Evolutionary conservation across 1,140 invertebrate species (phyloP), one percentile per base, ranked within the genome.

Genomic region (Kradibia gibbosae): DNA sequence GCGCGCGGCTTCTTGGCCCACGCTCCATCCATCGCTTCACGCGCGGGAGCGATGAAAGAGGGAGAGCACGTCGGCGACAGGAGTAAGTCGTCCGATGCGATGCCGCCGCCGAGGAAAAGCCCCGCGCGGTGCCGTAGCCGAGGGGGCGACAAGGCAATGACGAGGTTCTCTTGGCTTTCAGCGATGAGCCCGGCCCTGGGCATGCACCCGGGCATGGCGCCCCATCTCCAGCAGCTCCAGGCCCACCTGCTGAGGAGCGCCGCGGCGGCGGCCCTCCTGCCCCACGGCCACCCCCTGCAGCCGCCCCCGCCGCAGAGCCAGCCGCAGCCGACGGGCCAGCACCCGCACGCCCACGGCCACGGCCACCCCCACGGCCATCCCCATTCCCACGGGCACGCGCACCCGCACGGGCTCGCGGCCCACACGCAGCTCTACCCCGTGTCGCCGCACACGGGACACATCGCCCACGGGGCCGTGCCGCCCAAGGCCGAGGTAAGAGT

Each of bases 161-260:
- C 60, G 1, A 1, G 11, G 10, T 11, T 25, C 20, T 48, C 55
- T 28, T 62, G 2, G 74, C 48, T 86, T 85, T 13, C 83, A 88
- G 93, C 93, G 13, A 92, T 94, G 88, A 94, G 93, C 86, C 93
- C 94, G 17, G 94, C 95, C 0, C 88, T 95, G 67, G 93, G 94
- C 82, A 92, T 95, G 92, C 94, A 94, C 86, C 93, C 93, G 20
- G 92, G 91, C 76, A 93, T 94, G 90, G 92, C 93, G 60, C 93
- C 95, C 15, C 95, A 95, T 86, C 90, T 95, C 45, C 95, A 96
- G 83, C 95, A 96, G 85, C 88, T 97, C 5, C 95, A 96, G 86
- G 94, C 94, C 22, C 95, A 96, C 88, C 92, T 96, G 42, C 92
- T 96, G 82, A 91, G 94, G 55, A 93, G 89, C 80, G 91, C 91